phyloP scores from a whole-genome alignment of 2,888 invertebrate species.

The Chorisops tibialis region DNA sequence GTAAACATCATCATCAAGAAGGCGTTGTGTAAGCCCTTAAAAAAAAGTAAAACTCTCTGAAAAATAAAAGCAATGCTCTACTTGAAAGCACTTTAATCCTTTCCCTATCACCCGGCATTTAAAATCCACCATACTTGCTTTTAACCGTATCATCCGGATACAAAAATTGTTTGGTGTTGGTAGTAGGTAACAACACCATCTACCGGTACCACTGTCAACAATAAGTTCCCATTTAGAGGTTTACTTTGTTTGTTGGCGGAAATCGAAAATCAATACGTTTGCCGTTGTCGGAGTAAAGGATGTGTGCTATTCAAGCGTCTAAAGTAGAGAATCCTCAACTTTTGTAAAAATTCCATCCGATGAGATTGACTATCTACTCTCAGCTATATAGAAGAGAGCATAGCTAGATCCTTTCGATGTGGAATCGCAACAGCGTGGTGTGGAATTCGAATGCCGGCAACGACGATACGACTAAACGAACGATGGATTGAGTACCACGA shows the following conservation, averaged over 20 bases:
- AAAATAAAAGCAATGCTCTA: background rate
- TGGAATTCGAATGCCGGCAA: background rate
- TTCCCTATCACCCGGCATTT: background rate
- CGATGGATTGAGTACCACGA: background rate
- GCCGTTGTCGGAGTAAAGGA: background rate
- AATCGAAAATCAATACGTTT: conserved; percentile 30
- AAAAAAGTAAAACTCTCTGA: conserved; percentile 1
- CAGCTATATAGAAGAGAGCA: too few relatives aligned
- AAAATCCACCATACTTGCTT: background rate
- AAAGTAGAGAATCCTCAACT: background rate
- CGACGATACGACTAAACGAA: background rate
- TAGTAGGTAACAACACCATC: background rate
- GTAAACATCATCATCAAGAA: too few relatives aligned
- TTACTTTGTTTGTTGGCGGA: conserved; percentile 29
- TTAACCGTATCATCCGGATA: too few relatives aligned
- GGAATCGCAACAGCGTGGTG: too few relatives aligned
- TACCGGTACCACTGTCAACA: conserved; percentile 8
- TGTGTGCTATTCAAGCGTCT: conserved; percentile 12
- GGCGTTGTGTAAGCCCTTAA: background rate
- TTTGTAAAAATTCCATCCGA: conserved; percentile 14
- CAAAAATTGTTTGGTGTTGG: background rate
- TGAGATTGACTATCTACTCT: conserved; percentile 3
- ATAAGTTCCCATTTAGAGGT: conserved; percentile 29
- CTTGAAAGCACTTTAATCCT: background rate
- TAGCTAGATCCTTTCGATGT: too few relatives aligned